These are phyloP conservation scores for Euplagia quadripunctaria DNA, from an alignment of 2,888 invertebrate genomes.

Conservation along the genomic window DNA sequence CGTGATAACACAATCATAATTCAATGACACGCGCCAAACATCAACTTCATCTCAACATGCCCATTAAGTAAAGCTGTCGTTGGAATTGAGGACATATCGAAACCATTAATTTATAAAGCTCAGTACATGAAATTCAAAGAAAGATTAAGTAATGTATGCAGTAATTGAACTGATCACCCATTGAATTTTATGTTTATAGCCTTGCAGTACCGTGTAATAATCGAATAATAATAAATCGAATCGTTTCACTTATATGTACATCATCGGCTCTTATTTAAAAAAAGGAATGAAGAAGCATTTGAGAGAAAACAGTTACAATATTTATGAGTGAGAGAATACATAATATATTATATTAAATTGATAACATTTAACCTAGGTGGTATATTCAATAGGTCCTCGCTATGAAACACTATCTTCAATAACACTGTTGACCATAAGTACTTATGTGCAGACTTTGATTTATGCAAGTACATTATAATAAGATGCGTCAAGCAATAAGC, in stretches of 20 bases:
- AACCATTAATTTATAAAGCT: slow-evolving; percentile 29
- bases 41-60: slow-evolving; percentile 23
- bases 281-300: background rate
- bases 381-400: background rate
- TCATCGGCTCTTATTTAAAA: background rate
- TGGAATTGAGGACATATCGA: slow-evolving; percentile 31
- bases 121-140: slow-evolving; percentile 10
- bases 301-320: background rate
- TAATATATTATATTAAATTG: background rate
- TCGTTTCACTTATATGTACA: background rate
- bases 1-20: slow-evolving; percentile 46
- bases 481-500: slow-evolving; percentile 6
- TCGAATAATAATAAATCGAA: background rate
- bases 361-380: background rate
- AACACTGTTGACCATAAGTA: background rate
- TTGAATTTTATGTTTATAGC: background rate
- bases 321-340: background rate
- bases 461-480: background rate
- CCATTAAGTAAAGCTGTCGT: slow-evolving; percentile 37
- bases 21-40: slow-evolving; percentile 41
- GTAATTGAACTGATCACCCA: slow-evolving; percentile 24
- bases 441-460: background rate
- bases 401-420: background rate
- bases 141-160: slow-evolving; percentile 12
- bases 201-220: background rate